Percentiles rank a stretch among this genome's conserved stretches.
Evolutionary conservation across 2,888 invertebrate genomes (phyloP).

Genomic region (Scaptomyza polygonia): DNA sequence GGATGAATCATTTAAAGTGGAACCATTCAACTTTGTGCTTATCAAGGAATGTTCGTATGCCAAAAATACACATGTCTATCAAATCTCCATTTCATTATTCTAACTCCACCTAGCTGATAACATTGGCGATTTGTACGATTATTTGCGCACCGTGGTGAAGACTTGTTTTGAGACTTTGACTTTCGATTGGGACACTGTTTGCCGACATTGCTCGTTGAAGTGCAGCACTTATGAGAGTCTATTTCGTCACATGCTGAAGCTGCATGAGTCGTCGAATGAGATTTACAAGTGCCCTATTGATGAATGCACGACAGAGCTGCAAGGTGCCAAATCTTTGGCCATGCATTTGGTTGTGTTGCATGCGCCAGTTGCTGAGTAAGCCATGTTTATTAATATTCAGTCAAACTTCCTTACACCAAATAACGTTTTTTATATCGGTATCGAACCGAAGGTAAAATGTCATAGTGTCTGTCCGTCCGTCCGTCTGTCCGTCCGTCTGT

Average conservation of each 20-base stretch:
- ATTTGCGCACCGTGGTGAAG: conserved; percentile 64
- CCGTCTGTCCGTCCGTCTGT: too few relatives aligned
- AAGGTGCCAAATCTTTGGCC: conserved; percentile 63
- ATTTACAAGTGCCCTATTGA: conserved; percentile 71
- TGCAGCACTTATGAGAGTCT: conserved; percentile 60
- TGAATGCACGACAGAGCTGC: conserved; percentile 49
- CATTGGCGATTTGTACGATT: conserved; percentile 58
- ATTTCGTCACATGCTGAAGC: conserved; percentile 53
- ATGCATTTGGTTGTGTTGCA: conserved; percentile 80
- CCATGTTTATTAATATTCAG: too few relatives aligned
- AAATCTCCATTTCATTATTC: not conserved
- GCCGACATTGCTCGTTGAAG: conserved; percentile 61
- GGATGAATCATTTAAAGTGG: conserved; percentile 51
- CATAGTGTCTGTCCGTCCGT: too few relatives aligned
- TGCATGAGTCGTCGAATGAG: conserved; percentile 42
- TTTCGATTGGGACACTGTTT: conserved; percentile 67
- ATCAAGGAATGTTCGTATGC: conserved; percentile 59
- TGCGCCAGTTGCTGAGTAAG: conserved; percentile 73
- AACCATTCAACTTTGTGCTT: conserved; percentile 61
- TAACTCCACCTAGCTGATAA: conserved; percentile 46
- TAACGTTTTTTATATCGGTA: too few relatives aligned
- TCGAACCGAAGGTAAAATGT: too few relatives aligned
- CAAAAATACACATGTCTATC: too few relatives aligned
- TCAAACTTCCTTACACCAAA: too few relatives aligned
- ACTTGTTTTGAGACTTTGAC: conserved; percentile 70